Evolutionary conservation across 1,140 invertebrate species (phyloP), one percentile per base, ranked within the genome.

Genomic region (Anoplophora glabripennis): DNA sequence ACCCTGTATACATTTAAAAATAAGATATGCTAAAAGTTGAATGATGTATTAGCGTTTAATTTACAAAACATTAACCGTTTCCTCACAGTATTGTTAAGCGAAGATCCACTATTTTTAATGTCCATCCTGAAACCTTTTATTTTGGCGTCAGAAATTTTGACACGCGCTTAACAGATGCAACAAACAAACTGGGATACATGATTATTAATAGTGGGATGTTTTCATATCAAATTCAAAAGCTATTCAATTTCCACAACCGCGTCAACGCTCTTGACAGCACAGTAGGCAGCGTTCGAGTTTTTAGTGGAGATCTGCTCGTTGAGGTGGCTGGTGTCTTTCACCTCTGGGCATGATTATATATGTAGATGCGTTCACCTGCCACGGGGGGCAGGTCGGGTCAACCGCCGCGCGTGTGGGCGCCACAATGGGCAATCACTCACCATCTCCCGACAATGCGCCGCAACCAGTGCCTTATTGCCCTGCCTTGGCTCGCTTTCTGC

Each of bases 381-480:
- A 60, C 17, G 57, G 58, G 60, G 58, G 57, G 53, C 57, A 55
- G 58, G 61, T 58, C 61, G 64, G 61, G 61, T 58, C 61, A 62
- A 54, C 52, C 53, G 61, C 44, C 55, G 64, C 64, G 61, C 64
- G 64, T 66, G 64, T 66, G 64, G 64, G 64, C 64, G 64, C 64
- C 64, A 66, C 64, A 66, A 66, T 66, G 55, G 64, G 61, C 61
- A 63, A 66, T 66, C 64, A 66, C 64, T 66, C 64, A 66, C 64
- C 58, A 63, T 61, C 61, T 65, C 59, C 52, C 61, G 47, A 66
- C 64, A 64, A 64, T 64, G 52, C 49, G 41, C 45, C 51, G 40
- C 40, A 57, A 58, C 42, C 44, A 44, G 46, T 48, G 56, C 33
- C 35, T 35, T 37, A 37, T 37, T 34, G 21, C 35, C n/a, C n/a